Percentiles rank a stretch among this genome's conserved stretches.
Conservation (phyloP, 2,113 vertebrate species). For the Calidris pygmaea region DNA sequence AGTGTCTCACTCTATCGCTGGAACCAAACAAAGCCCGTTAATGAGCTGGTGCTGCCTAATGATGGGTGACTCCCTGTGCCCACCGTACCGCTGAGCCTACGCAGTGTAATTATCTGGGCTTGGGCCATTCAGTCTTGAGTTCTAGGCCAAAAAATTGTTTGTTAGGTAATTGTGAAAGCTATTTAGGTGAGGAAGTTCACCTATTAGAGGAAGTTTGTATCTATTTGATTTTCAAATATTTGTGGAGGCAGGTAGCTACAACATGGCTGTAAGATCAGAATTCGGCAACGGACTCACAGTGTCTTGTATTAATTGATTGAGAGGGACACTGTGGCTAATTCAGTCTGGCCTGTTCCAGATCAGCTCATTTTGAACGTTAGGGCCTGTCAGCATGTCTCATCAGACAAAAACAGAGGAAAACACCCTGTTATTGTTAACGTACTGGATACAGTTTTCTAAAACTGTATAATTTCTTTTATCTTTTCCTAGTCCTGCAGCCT, state of each 20-base stretch:
- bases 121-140: not conserved
- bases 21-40: not conserved
- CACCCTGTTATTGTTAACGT: not conserved
- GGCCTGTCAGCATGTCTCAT: not conserved
- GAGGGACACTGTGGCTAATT: not conserved
- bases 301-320: not conserved
- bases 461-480: not conserved
- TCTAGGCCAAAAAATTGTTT: not conserved
- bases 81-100: not conserved
- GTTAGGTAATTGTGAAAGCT: not conserved
- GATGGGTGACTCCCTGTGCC: not conserved
- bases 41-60: not conserved
- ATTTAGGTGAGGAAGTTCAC: not conserved
- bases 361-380: not conserved
- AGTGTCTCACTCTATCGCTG: fast-evolving
- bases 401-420: not conserved
- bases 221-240: not conserved
- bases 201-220: not conserved
- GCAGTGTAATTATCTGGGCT: not conserved
- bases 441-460: not conserved
- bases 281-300: fast-evolving
- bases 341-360: not conserved
- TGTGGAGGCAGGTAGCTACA: not conserved
- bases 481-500: not conserved
- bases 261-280: not conserved